phyloP scores from a whole-genome alignment of 2,888 invertebrate species.

The Adelphocoris suturalis region DNA sequence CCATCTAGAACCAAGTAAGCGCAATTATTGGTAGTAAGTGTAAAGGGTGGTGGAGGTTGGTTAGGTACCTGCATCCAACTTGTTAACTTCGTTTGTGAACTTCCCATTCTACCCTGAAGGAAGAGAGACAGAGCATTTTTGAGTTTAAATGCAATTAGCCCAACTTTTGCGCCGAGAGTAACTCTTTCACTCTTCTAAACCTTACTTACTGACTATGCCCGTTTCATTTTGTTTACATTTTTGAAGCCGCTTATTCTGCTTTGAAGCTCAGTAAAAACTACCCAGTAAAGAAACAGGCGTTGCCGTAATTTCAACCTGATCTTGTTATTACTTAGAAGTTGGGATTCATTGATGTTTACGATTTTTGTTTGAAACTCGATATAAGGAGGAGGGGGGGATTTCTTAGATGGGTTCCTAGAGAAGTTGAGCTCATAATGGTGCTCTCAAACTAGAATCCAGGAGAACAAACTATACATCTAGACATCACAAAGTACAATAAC shows the following conservation, averaged over 20 bases:
- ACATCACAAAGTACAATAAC: no score
- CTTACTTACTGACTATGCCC: neutral
- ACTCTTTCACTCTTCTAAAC: constrained; percentile 51
- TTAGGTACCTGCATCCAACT: constrained; percentile 49
- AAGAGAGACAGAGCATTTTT: constrained; percentile 58
- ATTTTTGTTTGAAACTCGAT: no score
- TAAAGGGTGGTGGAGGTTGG: neutral
- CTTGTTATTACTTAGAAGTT: no score
- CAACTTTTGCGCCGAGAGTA: constrained; percentile 33
- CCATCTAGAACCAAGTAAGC: constrained; percentile 48
- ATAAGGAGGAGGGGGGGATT: no score
- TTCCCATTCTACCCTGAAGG: constrained; percentile 29
- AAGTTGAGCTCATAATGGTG: no score
- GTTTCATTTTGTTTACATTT: constrained; percentile 51
- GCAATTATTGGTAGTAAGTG: constrained; percentile 60
- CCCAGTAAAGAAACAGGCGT: neutral
- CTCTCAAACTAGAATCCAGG: no score
- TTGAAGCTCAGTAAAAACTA: neutral
- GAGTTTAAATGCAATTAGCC: constrained; percentile 63
- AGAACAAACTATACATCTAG: no score
- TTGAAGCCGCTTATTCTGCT: neutral
- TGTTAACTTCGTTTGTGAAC: constrained; percentile 62
- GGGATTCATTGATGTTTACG: no score
- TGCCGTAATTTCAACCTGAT: neutral
- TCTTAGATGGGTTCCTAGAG: no score